Base-by-base conservation (phyloP, 2,797 vertebrate genomes). In the Mergus octosetaceus region DNA sequence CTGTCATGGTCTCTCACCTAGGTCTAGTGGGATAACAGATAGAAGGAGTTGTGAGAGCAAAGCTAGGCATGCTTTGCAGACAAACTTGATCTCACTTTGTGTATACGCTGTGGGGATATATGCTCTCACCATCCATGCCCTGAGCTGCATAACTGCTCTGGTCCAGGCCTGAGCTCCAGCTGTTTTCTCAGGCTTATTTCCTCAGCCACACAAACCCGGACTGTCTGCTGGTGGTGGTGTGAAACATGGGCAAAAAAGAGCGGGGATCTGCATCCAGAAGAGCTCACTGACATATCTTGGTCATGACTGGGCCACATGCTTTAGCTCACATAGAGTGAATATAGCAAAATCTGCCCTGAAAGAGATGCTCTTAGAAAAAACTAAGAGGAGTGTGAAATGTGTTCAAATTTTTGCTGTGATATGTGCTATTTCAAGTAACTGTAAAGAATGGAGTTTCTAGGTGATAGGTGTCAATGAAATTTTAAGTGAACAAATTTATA, bases 51-150 rank as follows among this genome's bases (percentile, higher is more conserved):
- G 27, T 5, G 11, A 45, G 3, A 61, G 21, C 25, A 85, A 81
- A 84, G 27, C 15, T 66, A 36, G 1, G 0, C 0, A 0, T 54
- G 11, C 51, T 49, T 78, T 49, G 8, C 47, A 75, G 16, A 24
- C 47, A 87, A 87, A 57, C 20, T 53, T 2, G 0, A 19, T 11
- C 18, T 58, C 75, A 15, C 68, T 13, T 10, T 28, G 14, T 2
- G 0, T 28, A 49, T 49, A 27, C 0, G 0, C 11, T 21, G 77
- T 73, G 53, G n/a, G 69, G 53, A 58, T 11, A 47, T 13, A 17
- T 0, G 1, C 5, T 73, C 25, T 43, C 24, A 3, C n/a, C 53
- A 13, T 8, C 41, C 41, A 5, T 20, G 13, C 24, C 51, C 27
- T 15, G 22, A 76, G 30, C 64, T 51, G 18, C 32, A 38, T 22